phyloP scores from a whole-genome alignment of 2,888 invertebrate genomes.

The Cosmia trapezina region DNA sequence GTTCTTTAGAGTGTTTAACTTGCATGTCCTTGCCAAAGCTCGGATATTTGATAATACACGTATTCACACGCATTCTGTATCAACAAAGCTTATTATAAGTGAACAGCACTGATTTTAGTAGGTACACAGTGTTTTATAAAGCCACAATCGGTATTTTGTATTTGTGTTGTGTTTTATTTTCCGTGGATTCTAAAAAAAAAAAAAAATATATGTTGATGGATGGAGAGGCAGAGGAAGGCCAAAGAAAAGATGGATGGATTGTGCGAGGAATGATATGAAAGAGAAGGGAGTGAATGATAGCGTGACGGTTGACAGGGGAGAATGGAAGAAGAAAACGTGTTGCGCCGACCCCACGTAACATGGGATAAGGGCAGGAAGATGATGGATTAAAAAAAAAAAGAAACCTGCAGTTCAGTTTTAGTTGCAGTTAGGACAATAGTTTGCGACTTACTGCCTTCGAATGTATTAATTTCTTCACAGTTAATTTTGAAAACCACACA shows the following conservation, averaged over 20 bases:
- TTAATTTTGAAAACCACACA: not conserved
- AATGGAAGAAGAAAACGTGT: too few relatives aligned
- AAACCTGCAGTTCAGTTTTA: not conserved
- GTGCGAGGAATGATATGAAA: too few relatives aligned
- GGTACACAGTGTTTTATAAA: not conserved
- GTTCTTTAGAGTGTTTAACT: slow-evolving; percentile 52
- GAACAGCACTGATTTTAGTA: not conserved
- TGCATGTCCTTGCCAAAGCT: slow-evolving; percentile 57
- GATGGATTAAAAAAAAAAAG: too few relatives aligned
- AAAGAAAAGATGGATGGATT: too few relatives aligned
- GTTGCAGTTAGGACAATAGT: not conserved
- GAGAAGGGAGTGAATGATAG: too few relatives aligned
- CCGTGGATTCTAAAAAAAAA: not conserved
- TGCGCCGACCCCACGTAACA: too few relatives aligned
- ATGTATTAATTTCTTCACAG: not conserved
- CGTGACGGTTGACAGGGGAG: too few relatives aligned
- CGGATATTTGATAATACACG: slow-evolving; percentile 35
- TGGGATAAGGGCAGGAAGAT: too few relatives aligned
- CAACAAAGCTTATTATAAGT: not conserved
- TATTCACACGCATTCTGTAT: slow-evolving; percentile 5
- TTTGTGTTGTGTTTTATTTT: not conserved
- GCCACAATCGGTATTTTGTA: not conserved
- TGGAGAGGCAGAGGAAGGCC: too few relatives aligned
- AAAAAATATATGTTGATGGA: too few relatives aligned
- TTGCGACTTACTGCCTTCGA: too few relatives aligned